Percentiles rank a stretch among this genome's conserved stretches.
Evolutionary conservation across 2,113 vertebrate genomes (phyloP).

Genomic region (Paradisaea rubra): DNA sequence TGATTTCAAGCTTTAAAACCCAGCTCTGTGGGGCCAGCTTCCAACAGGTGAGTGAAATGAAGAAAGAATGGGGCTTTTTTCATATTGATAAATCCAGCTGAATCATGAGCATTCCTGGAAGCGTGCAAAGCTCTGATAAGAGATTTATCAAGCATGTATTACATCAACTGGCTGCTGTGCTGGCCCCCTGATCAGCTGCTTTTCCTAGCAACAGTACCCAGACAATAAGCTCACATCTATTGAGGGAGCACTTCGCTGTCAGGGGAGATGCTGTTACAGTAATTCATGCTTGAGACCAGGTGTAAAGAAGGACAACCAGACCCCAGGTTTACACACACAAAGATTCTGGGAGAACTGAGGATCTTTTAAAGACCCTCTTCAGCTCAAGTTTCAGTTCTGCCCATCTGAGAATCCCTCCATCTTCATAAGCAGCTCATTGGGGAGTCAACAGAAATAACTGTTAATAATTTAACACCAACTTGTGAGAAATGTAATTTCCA

Average conservation of each 20-base stretch:
- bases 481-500: neutral
- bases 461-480: neutral
- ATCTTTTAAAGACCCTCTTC: neutral
- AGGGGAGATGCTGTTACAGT: neutral
- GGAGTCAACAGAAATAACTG: neutral
- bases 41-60: neutral
- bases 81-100: neutral
- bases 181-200: neutral
- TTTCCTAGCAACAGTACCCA: neutral
- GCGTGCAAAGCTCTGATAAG: neutral
- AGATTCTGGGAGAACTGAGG: neutral
- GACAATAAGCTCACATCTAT: neutral
- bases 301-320: neutral
- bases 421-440: neutral
- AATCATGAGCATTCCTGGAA: neutral
- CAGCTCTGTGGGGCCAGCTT: neutral
- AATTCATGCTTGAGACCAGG: neutral
- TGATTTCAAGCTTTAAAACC: neutral
- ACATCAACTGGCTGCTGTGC: neutral
- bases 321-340: neutral
- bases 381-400: neutral
- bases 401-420: neutral
- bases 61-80: neutral
- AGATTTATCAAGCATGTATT: constrained; percentile 1
- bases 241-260: neutral